Conservation (phyloP, 1,140 invertebrate species). For the Chelonus insularis region DNA sequence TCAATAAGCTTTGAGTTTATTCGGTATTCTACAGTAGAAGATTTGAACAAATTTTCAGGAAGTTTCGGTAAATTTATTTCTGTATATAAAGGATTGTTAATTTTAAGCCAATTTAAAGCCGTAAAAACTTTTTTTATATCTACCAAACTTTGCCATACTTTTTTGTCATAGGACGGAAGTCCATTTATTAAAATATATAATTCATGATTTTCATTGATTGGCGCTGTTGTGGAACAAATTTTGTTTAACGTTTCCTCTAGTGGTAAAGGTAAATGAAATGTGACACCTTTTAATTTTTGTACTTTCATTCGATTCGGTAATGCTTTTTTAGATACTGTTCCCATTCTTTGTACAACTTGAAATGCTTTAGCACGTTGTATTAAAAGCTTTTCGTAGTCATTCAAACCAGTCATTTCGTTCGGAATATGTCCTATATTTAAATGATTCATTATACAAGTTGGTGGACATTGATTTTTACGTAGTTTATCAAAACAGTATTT, state of each 20-base stretch:
- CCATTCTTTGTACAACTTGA: not conserved
- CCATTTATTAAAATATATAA: conserved; percentile 28
- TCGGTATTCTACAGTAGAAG: no score
- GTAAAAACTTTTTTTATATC: conserved; percentile 30
- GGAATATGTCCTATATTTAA: no score
- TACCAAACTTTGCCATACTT: conserved; percentile 29
- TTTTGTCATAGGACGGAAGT: conserved; percentile 30
- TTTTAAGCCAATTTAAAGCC: no score
- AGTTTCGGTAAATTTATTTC: no score
- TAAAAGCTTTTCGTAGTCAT: conserved; percentile 38
- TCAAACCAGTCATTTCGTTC: conserved; percentile 24
- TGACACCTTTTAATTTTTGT: not conserved
- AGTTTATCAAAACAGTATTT: no score
- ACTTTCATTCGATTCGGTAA: not conserved
- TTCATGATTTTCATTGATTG: conserved; percentile 33
- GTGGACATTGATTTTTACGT: no score
- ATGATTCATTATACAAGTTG: no score
- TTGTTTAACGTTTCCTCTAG: conserved; percentile 42
- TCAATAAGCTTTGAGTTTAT: no score
- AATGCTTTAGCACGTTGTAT: conserved; percentile 7
- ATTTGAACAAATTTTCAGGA: no score
- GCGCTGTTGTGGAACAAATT: conserved; percentile 27
- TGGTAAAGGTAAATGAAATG: conserved; percentile 44
- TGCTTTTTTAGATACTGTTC: not conserved
- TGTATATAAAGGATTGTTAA: no score